These are phyloP conservation scores for Agonopterix arenella DNA, from an alignment of 2,888 invertebrate species.

Conservation along the genomic window DNA sequence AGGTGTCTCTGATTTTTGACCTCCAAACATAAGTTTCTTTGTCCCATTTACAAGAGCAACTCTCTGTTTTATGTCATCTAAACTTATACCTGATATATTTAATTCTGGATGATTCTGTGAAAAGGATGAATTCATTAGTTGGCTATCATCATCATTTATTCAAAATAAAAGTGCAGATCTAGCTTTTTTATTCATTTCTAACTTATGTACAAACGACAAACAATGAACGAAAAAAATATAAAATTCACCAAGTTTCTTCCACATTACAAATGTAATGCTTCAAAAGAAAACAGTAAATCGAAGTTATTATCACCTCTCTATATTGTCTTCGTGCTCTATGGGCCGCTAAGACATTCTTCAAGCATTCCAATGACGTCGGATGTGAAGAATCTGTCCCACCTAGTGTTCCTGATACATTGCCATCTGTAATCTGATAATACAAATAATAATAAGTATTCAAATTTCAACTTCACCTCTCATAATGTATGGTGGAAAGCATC, in stretches of 20 bases:
- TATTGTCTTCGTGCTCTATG: slow-evolving; percentile 84
- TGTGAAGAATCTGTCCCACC: slow-evolving; percentile 48
- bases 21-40: slow-evolving; percentile 66
- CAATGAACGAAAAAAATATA: not conserved
- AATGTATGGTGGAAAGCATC: no score
- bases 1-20: slow-evolving; percentile 46
- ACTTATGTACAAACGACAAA: no score
- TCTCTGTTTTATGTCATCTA: slow-evolving; percentile 79
- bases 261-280: not conserved
- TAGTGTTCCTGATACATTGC: slow-evolving; percentile 55
- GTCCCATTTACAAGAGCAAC: slow-evolving; percentile 68
- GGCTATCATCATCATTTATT: no score
- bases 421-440: slow-evolving; percentile 40
- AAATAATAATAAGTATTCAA: no score
- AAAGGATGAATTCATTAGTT: not conserved
- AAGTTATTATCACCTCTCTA: slow-evolving; percentile 74
- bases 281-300: no score
- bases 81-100: slow-evolving; percentile 84
- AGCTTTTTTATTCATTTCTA: no score
- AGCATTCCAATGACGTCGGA: slow-evolving; percentile 77
- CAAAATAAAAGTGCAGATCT: no score
- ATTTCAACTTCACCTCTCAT: no score
- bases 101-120: slow-evolving; percentile 84
- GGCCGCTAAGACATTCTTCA: slow-evolving; percentile 81
- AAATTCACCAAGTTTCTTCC: not conserved